Conservation (phyloP, 2,888 invertebrate species). For the Eupelmus urozonus region DNA sequence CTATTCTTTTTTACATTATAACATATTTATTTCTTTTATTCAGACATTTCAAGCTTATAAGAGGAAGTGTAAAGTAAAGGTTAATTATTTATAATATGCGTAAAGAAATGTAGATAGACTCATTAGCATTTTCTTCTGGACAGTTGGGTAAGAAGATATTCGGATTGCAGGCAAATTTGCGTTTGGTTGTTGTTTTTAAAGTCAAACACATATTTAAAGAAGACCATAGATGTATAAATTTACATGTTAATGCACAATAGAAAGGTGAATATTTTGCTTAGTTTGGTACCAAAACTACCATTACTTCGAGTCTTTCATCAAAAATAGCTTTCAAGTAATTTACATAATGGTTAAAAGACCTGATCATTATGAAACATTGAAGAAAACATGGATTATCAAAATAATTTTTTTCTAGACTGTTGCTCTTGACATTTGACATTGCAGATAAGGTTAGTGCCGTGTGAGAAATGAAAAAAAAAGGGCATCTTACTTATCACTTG, state of each 20-base stretch:
- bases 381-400: slow-evolving; percentile 20
- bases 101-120: slow-evolving; percentile 7
- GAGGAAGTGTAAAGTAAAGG: slow-evolving; percentile 22
- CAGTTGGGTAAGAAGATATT: slow-evolving; percentile 6
- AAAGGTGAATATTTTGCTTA: slow-evolving; percentile 25
- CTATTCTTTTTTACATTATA: too few species aligned
- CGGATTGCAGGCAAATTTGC: slow-evolving; percentile 2
- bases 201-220: slow-evolving; percentile 11
- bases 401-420: slow-evolving; percentile 13
- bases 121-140: slow-evolving; percentile 23
- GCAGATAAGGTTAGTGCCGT: slow-evolving; percentile 15
- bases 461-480: slow-evolving; percentile 15
- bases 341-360: slow-evolving; percentile 9
- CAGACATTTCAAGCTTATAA: background rate
- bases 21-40: slow-evolving; percentile 20
- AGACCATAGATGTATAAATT: slow-evolving; percentile 42
- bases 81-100: slow-evolving; percentile 47
- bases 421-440: slow-evolving; percentile 43
- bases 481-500: slow-evolving; percentile 12
- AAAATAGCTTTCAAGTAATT: background rate
- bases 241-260: slow-evolving; percentile 22
- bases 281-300: background rate
- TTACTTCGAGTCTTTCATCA: background rate
- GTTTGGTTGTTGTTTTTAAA: slow-evolving; percentile 15
- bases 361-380: slow-evolving; percentile 1